These are phyloP conservation scores for Drosophila ezoana DNA, from an alignment of 2,888 invertebrate genomes.

Conservation along the genomic window DNA sequence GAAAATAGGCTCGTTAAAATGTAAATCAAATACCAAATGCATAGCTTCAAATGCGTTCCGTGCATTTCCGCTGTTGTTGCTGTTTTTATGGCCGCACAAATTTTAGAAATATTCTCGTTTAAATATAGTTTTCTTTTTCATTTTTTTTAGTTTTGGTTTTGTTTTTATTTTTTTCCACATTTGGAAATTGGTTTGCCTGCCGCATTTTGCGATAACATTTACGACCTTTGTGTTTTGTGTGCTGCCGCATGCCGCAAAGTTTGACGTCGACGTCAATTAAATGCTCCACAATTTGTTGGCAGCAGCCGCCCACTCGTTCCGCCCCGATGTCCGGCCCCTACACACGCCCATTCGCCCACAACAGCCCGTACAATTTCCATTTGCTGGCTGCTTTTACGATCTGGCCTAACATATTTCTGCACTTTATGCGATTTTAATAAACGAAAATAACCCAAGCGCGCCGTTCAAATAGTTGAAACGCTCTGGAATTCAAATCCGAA, in stretches of 20 bases:
- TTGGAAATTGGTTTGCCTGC: conserved; percentile 66
- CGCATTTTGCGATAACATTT: conserved; percentile 75
- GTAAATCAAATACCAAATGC: conserved; percentile 57
- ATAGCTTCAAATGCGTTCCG: conserved; percentile 28
- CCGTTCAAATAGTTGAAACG: conserved; percentile 54
- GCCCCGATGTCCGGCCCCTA: conserved; percentile 2
- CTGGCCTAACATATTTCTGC: conserved; percentile 71
- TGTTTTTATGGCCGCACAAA: conserved; percentile 52
- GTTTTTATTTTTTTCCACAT: conserved; percentile 49
- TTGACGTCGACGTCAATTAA: conserved; percentile 72
- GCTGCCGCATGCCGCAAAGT: conserved; percentile 51
- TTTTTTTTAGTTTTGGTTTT: conserved; percentile 17
- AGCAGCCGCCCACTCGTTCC: conserved; percentile 18
- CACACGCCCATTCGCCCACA: conserved; percentile 41
- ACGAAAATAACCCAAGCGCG: conserved; percentile 65
- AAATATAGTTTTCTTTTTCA: conserved; percentile 24
- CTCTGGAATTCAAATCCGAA: conserved; percentile 44
- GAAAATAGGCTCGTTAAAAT: conserved; percentile 68
- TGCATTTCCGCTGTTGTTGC: conserved; percentile 49
- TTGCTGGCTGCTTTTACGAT: conserved; percentile 61
- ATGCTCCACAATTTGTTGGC: conserved; percentile 45
- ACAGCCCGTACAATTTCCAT: conserved; percentile 50
- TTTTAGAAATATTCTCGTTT: conserved; percentile 54
- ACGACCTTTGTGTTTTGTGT: conserved; percentile 66
- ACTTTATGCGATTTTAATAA: conserved; percentile 80